Evolutionary conservation across 2,113 vertebrate species (phyloP), one percentile per base, ranked within the genome.

Genomic region (Todiramphus saurophagus): DNA sequence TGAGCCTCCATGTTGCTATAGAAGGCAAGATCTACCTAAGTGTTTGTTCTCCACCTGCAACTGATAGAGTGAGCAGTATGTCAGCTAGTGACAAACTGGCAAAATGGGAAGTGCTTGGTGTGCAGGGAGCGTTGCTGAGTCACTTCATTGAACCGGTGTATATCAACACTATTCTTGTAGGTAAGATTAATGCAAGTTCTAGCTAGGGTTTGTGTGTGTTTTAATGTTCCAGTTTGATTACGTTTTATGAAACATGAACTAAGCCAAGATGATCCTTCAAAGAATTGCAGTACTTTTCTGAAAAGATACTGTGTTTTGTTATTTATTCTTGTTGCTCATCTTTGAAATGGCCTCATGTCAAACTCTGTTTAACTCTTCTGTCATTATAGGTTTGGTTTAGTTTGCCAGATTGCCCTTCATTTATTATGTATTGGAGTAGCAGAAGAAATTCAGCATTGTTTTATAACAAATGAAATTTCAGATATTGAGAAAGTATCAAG

Each of bases 71-170:
- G 67, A 98, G 98, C 94, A 99, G 99, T 82, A 99, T 99, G 99
- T 99, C 99, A 2, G 87, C 98, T 50, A 99, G 98, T 67, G 99
- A 99, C 98, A 99, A 99, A 82, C 77, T 99, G 85, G 99, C 98
- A 20, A 98, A 98, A 92, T 99, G 99, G 99, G 98, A 99, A 93
- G 99, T 99, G 70, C 96, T 99, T 28, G 99, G 99, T 90, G 96
- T 99, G 62, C 99, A 99, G 95, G 99, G 99, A 44, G 99, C 99
- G 0, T 87, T 99, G 89, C 98, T 99, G 53, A 99, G 99, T 96
- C 99, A 99, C 95, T 99, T 99, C 89, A 98, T 99, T 5, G 98
- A 99, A 51, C 99, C 99, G 0, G 55, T 99, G 74, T 99, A 99
- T 35, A 97, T 99, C 87, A 98, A 95, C 87, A 99, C 89, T 94